Base-by-base conservation (phyloP, 1,140 invertebrate genomes). In the Scaptomyza graminum region DNA sequence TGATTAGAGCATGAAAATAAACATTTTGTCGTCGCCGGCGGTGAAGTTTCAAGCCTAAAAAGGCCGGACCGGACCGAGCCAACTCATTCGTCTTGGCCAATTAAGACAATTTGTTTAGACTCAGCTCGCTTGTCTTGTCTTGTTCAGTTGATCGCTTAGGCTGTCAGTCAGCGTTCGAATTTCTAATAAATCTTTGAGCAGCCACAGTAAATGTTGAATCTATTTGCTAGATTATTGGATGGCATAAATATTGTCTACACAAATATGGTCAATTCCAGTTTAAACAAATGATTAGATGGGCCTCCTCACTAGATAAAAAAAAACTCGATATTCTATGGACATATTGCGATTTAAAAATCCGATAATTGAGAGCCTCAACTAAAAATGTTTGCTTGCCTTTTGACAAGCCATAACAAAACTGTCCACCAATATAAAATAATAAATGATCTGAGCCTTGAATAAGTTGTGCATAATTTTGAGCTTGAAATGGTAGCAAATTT, bases 91-190 rank as follows among this genome's bases (percentile, higher is more conserved):
- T 74, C 73, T 75, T 75, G 73, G 73, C 76, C 76, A 75, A 71
- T 78, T 78, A 78, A 77, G 72, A 75, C 72, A 77, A 77, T 77
- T 77, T 77, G 75, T 77, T 77, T 69, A 68, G 65, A 50, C 68
- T 47, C 7, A 46, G 56, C 46, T 60, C 28, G 37, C 37, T 54
- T 65, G 56, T 51, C 50, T 34, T 34, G 31, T 6, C 31, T 34
- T 22, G 52, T 13, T 56, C 31, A 16, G 37, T 28, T 44, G 39
- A 57, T 59, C 25, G 37, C 54, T 63, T 41, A 34, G 60, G 49
- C 63, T 74, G 71, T 65, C 68, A 55, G 50, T 52, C 54, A 49
- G 55, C 47, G 68, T 22, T 76, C 43, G 65, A 64, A 70, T 70
- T 74, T 64, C 44, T 77, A 71, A 77, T 77, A 77, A 77, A 77